phyloP scores from a whole-genome alignment of 2,797 vertebrate species.

The Taeniopygia guttata region DNA sequence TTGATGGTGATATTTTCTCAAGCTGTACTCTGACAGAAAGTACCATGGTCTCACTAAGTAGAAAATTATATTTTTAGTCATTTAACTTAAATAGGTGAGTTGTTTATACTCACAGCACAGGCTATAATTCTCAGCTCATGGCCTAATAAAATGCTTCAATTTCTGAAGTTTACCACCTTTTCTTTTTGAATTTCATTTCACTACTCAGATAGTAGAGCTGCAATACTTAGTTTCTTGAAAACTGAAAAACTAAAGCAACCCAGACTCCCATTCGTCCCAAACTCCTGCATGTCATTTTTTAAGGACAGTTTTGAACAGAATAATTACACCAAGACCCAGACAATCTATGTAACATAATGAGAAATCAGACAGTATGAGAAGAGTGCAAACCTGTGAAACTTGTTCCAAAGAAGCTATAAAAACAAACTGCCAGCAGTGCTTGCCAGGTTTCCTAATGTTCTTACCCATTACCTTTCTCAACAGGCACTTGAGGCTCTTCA shows the following conservation, averaged over 20 bases:
- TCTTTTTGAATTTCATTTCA: background rate
- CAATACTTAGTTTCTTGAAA: background rate
- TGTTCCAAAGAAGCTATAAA: background rate
- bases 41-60: background rate
- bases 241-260: background rate
- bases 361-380: background rate
- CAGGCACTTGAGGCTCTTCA: background rate
- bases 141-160: background rate
- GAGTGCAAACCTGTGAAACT: background rate
- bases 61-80: background rate
- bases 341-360: background rate
- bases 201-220: background rate
- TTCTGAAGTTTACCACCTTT: background rate
- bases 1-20: background rate
- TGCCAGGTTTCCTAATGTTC: background rate
- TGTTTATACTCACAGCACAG: background rate
- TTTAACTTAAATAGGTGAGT: background rate
- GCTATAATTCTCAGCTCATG: background rate
- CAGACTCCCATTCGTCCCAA: background rate
- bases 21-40: background rate
- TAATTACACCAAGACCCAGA: background rate
- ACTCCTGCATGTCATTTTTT: background rate
- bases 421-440: background rate
- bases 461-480: constrained; percentile 15
- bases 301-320: background rate